phyloP scores from a whole-genome alignment of 35 echinoderm and acorn worm genomes.

The Patiria miniata region DNA sequence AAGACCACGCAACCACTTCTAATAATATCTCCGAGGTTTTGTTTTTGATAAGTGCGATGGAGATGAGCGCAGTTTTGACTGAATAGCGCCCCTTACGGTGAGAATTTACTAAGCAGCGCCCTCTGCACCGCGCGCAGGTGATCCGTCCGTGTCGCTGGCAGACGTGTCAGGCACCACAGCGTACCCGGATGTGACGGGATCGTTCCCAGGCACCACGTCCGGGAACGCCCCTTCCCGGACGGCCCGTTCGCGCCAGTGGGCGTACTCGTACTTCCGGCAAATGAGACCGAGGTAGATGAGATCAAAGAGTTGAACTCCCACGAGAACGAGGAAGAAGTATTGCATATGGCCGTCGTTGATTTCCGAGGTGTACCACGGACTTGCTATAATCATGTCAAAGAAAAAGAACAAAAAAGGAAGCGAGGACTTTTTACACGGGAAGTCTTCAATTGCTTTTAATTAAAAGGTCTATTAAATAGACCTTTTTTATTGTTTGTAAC shows the following conservation, averaged over 20 bases:
- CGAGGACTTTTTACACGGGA: not conserved
- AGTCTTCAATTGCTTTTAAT: not conserved
- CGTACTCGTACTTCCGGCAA: slow-evolving; percentile 27
- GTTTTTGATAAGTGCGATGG: no score
- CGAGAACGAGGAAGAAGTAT: slow-evolving; percentile 56
- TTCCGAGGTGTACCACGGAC: slow-evolving; percentile 41
- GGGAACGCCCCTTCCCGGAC: not conserved
- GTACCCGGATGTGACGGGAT: slow-evolving; percentile 2
- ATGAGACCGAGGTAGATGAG: slow-evolving; percentile 27
- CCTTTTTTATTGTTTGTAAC: no score
- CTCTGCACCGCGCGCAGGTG: not conserved
- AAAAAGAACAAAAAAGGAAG: not conserved
- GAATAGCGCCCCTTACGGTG: no score
- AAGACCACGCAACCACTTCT: no score
- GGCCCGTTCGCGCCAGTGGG: slow-evolving; percentile 1
- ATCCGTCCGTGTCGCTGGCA: not conserved
- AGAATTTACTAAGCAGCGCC: not conserved
- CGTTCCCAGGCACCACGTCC: not conserved
- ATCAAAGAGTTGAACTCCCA: slow-evolving; percentile 36
- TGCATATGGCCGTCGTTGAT: slow-evolving; percentile 64
- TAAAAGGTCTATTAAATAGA: not conserved
- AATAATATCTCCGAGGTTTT: no score
- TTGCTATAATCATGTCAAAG: not conserved
- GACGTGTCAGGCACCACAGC: not conserved
- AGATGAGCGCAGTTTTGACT: no score